Percentiles rank a stretch among this genome's conserved stretches.
Evolutionary conservation across 2,113 vertebrate species (phyloP).

Genomic region (Melanocharis versteri): DNA sequence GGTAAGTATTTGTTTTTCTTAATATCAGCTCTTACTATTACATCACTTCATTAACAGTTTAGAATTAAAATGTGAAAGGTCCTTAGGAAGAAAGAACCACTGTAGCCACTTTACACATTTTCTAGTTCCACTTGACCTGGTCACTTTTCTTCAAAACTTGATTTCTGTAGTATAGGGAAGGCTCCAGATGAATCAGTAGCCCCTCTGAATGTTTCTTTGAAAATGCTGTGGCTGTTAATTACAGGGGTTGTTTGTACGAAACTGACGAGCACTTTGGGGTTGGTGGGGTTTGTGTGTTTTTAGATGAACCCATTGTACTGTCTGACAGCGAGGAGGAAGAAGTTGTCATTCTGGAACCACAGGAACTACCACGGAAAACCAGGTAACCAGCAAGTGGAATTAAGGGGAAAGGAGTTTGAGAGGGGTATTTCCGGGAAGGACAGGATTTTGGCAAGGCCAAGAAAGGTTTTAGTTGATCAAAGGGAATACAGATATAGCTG

Average conservation of each 20-base stretch:
- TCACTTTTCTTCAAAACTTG: background rate
- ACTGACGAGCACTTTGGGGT: background rate
- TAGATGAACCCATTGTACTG: constrained; percentile 83
- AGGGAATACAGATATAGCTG: fast-evolving
- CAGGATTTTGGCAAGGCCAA: background rate
- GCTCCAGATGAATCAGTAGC: background rate
- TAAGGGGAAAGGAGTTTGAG: background rate
- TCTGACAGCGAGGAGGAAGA: constrained; percentile 97
- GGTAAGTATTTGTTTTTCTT: background rate
- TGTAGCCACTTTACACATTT: background rate
- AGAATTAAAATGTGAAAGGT: background rate
- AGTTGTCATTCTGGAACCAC: constrained; percentile 85
- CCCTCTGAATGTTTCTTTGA: background rate
- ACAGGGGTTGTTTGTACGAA: background rate
- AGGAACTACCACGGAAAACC: constrained; percentile 58
- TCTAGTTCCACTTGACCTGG: background rate
- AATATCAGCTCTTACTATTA: background rate
- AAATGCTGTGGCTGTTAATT: background rate
- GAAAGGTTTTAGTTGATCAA: background rate
- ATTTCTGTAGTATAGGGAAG: background rate
- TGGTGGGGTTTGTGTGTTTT: background rate
- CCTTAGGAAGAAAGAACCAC: background rate
- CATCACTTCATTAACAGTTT: background rate
- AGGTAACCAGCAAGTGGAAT: constrained; percentile 66
- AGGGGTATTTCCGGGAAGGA: background rate